phyloP scores from a whole-genome alignment of 2,888 invertebrate genomes.

The Coronaproctus castanopsis region DNA sequence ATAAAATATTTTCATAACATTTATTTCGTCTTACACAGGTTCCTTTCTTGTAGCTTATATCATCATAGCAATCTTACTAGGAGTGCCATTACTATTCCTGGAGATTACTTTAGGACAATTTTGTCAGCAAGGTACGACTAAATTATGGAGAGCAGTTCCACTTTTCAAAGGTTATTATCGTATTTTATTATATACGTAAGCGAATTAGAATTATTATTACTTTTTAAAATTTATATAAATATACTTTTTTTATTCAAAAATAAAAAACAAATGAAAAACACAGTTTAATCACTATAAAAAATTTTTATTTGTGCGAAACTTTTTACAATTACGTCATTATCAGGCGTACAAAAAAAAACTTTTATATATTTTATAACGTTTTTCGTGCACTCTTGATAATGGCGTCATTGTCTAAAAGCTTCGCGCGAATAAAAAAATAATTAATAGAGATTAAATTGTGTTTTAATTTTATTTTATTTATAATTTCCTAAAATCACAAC shows the following conservation, averaged over 20 bases:
- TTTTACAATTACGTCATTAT: no score
- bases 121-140: conserved; percentile 41
- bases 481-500: no score
- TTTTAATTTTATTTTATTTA: no score
- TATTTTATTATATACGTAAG: no score
- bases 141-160: conserved; percentile 42
- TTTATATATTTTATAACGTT: no score
- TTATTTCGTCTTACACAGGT: conserved; percentile 22
- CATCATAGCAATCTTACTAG: conserved; percentile 30
- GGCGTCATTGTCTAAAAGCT: no score
- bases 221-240: not conserved
- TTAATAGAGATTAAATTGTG: no score
- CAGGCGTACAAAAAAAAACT: no score
- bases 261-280: not conserved
- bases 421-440: no score
- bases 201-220: not conserved
- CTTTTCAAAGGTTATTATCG: conserved; percentile 41
- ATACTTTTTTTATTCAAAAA: not conserved
- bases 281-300: not conserved
- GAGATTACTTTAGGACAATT: conserved; percentile 42
- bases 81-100: conserved; percentile 36
- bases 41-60: conserved; percentile 34
- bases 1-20: not conserved
- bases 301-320: not conserved
- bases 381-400: no score